Evolutionary conservation across 2,888 invertebrate genomes (phyloP).

Genomic region (Pomacea canaliculata): DNA sequence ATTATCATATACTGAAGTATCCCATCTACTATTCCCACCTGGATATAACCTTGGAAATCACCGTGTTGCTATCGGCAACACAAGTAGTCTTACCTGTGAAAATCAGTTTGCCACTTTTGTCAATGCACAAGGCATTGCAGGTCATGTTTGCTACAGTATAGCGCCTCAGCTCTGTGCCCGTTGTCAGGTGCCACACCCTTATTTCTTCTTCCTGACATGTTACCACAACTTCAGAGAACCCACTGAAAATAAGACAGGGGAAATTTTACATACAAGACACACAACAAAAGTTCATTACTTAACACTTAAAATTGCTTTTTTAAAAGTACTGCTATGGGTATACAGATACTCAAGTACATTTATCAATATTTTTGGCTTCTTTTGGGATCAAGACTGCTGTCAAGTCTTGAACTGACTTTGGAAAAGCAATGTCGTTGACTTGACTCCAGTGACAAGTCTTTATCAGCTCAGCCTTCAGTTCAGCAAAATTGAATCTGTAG

Average conservation of each 20-base stretch:
- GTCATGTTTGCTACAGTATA: constrained; percentile 89
- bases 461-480: constrained; percentile 79
- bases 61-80: not conserved
- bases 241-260: constrained; percentile 39
- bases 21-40: no score
- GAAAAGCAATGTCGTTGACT: constrained; percentile 87
- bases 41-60: no score
- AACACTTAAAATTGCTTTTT: not conserved
- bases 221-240: constrained; percentile 84
- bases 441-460: constrained; percentile 86
- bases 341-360: not conserved
- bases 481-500: constrained; percentile 79
- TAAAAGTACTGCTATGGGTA: not conserved
- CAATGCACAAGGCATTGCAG: constrained; percentile 83
- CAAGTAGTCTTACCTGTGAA: constrained; percentile 75
- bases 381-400: not conserved
- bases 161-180: constrained; percentile 84
- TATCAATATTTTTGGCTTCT: not conserved
- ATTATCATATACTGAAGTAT: no score
- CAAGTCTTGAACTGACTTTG: constrained; percentile 76
- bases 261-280: not conserved
- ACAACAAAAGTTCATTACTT: not conserved
- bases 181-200: constrained; percentile 85
- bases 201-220: constrained; percentile 88
- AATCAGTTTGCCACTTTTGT: constrained; percentile 84